These are phyloP conservation scores for Trichogramma dendrolimi DNA, from an alignment of 2,888 invertebrate species.

Conservation along the genomic window DNA sequence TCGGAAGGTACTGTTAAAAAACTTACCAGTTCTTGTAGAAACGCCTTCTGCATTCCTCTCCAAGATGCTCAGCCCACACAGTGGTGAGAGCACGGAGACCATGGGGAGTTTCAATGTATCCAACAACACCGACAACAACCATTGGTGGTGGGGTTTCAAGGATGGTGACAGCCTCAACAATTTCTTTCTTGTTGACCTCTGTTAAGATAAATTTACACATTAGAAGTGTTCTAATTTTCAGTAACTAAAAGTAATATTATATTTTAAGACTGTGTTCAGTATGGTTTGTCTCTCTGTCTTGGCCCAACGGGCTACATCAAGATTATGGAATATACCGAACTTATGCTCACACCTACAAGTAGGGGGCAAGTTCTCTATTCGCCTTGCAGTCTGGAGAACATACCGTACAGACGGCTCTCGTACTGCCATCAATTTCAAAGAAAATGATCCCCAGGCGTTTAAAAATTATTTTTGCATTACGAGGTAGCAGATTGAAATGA, in stretches of 20 bases:
- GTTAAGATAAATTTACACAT: constrained; percentile 30
- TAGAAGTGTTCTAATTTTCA: constrained; percentile 1
- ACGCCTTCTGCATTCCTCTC: constrained; percentile 95
- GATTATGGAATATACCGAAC: constrained; percentile 73
- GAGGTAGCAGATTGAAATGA: constrained; percentile 37
- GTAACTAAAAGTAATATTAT: constrained; percentile 3
- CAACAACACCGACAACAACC: constrained; percentile 95
- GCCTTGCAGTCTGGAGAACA: constrained; percentile 62
- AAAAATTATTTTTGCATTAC: background rate
- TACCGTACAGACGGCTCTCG: constrained; percentile 53
- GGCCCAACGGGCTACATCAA: constrained; percentile 65
- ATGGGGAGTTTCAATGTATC: constrained; percentile 98
- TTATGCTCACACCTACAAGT: constrained; percentile 54
- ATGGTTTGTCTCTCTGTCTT: constrained; percentile 70
- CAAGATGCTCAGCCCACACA: constrained; percentile 98
- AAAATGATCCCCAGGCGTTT: constrained; percentile 29
- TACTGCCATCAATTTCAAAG: constrained; percentile 39
- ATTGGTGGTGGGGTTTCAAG: constrained; percentile 98
- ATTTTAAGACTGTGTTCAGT: constrained; percentile 57
- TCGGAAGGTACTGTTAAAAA: background rate
- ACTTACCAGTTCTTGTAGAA: constrained; percentile 99
- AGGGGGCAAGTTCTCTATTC: constrained; percentile 59
- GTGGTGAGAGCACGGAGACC: constrained; percentile 93
- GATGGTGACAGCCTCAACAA: constrained; percentile 97
- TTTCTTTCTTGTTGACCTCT: constrained; percentile 99